phyloP scores from a whole-genome alignment of 2,797 vertebrate genomes.

The Podargus strigoides region DNA sequence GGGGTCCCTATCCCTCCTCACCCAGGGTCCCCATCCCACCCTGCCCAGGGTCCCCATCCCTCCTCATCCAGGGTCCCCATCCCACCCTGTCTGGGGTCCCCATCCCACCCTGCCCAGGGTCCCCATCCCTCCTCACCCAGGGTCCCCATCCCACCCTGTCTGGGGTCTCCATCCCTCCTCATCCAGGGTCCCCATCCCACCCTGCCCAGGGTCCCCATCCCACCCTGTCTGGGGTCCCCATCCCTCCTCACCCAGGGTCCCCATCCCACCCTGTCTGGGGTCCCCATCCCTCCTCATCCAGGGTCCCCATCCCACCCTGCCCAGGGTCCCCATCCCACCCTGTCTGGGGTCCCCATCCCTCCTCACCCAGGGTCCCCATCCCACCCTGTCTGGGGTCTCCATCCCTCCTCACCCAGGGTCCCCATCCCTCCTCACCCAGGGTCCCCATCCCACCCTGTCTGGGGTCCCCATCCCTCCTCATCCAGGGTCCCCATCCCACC shows the following conservation, averaged over 20 bases:
- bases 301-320: accelerated
- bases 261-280: accelerated
- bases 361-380: too few species aligned
- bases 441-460: accelerated
- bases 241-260: not conserved
- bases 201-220: accelerated
- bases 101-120: accelerated
- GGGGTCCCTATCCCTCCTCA: too few species aligned
- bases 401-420: too few species aligned
- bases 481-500: not conserved
- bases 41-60: accelerated
- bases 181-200: too few species aligned
- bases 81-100: not conserved
- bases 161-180: not conserved
- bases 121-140: too few species aligned
- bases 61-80: accelerated
- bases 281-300: not conserved
- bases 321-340: not conserved
- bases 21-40: not conserved
- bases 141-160: accelerated
- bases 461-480: not conserved
- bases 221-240: accelerated
- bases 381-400: too few species aligned
- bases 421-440: accelerated
- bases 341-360: accelerated